Base-by-base conservation (phyloP, 2,113 vertebrate species). In the Colinus virginianus region DNA sequence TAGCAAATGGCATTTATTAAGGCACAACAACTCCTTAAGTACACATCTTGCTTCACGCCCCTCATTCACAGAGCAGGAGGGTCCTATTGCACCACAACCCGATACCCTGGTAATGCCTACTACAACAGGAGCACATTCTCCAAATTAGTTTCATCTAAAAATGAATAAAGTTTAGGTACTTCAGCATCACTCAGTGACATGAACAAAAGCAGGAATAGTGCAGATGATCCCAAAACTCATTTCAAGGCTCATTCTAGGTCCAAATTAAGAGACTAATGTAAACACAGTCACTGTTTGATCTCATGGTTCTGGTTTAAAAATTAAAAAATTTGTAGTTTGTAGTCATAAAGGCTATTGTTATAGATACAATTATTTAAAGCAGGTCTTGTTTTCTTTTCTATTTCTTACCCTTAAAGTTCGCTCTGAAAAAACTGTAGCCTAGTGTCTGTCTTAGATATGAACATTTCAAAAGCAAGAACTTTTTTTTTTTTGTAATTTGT, bases 401-500 rank as follows among this genome's bases (percentile, higher is more conserved):
- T 22, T 89, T 5, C 7, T 64, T 9, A 2, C 51, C 21, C 10
- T 63, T 89, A 79, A 56, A 74, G 48, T 67, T 22, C 45, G 2
- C 46, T 40, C 9, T 9, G 3, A 20, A 81, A 28, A 81, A 83
- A 40, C 17, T 58, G 18, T 20, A 48, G 20, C 30, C 25, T 49
- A 62, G 11, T 61, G 36, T 46, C 7, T 83, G 14, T 59, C 46
- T 58, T 61, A 61, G 14, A 69, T 11, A 76, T 0, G 5, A 43
- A 48, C 2, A 53, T 16, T 43, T 36, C 38, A 6, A 82, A 36
- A 78, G 8, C 20, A 84, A 32, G 21, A 0, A 1, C 0, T 8
- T 4, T 21, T 23, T 11, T 32, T 40, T 11, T 5, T 14, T 40
- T 45, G 2, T 78, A 14, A 40, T 2, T 16, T 15, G 42, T 56